Conservation (phyloP, 2,888 invertebrate genomes). For the Synanthedon andrenaeformis region DNA sequence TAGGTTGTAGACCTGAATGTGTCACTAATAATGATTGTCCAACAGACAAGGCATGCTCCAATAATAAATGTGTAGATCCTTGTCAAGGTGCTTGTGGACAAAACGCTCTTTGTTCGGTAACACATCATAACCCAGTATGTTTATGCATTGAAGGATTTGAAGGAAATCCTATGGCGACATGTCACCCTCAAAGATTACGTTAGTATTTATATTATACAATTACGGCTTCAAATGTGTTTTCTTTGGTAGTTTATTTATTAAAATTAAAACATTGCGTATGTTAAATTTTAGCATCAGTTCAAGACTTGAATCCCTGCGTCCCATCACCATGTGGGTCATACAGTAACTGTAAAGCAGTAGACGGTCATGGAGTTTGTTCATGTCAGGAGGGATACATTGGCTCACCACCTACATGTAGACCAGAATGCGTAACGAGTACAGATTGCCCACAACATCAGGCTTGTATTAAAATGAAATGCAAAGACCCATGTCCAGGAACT, state of each 20-base stretch:
- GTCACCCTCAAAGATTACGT: conserved; percentile 57
- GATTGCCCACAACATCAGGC: conserved; percentile 81
- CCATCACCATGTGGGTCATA: conserved; percentile 85
- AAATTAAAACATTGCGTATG: too few relatives aligned
- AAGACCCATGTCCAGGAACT: conserved; percentile 81
- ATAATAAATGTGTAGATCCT: conserved; percentile 87
- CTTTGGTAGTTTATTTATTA: neutral
- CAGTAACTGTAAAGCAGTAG: conserved; percentile 78
- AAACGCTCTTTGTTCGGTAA: conserved; percentile 82
- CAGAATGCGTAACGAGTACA: conserved; percentile 82
- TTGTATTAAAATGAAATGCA: conserved; percentile 79
- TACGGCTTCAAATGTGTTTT: neutral
- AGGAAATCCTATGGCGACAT: conserved; percentile 78
- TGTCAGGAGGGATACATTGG: conserved; percentile 82
- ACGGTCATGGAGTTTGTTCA: conserved; percentile 82
- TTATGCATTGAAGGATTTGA: conserved; percentile 81
- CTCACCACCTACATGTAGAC: conserved; percentile 80
- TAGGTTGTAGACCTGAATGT: conserved; percentile 87
- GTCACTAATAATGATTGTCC: conserved; percentile 85
- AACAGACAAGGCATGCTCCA: conserved; percentile 81
- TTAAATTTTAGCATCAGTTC: conserved; percentile 43
- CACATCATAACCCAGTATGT: conserved; percentile 86
- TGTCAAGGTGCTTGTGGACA: conserved; percentile 86
- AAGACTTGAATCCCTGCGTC: conserved; percentile 73
- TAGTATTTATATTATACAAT: conserved; percentile 23